These are phyloP conservation scores for Drosophila lacicola DNA, from an alignment of 2,888 invertebrate species.

Conservation along the genomic window DNA sequence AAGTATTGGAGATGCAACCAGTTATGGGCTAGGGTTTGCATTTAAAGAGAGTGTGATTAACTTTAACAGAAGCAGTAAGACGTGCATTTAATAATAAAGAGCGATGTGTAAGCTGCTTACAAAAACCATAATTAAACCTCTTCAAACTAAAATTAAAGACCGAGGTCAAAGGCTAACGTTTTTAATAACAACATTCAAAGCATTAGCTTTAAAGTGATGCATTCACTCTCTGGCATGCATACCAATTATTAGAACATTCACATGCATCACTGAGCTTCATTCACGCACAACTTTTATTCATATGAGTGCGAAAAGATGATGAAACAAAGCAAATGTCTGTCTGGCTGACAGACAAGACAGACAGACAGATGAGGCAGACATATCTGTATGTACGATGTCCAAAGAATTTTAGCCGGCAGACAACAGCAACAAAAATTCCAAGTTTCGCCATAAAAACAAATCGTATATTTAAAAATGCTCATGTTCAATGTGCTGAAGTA, in stretches of 20 bases:
- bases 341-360: conserved; percentile 25
- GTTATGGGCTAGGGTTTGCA: neutral
- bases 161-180: too few species aligned
- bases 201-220: conserved; percentile 1
- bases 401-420: conserved; percentile 31
- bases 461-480: neutral
- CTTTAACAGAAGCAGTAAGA: neutral
- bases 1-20: conserved; percentile 11
- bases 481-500: neutral
- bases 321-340: conserved; percentile 62
- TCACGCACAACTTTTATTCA: conserved; percentile 63
- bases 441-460: conserved; percentile 35
- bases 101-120: too few species aligned
- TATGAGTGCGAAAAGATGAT: conserved; percentile 57
- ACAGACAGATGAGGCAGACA: conserved; percentile 18
- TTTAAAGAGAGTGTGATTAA: conserved; percentile 6
- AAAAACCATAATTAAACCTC: too few species aligned
- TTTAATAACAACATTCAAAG: neutral
- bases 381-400: conserved; percentile 7
- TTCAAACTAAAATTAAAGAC: too few species aligned
- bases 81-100: neutral
- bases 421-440: conserved; percentile 38
- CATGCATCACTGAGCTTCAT: conserved; percentile 58
- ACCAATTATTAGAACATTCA: conserved; percentile 21
- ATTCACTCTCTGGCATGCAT: conserved; percentile 12